phyloP scores from a whole-genome alignment of 2,113 vertebrate genomes.

The Platysternon megacephalum region DNA sequence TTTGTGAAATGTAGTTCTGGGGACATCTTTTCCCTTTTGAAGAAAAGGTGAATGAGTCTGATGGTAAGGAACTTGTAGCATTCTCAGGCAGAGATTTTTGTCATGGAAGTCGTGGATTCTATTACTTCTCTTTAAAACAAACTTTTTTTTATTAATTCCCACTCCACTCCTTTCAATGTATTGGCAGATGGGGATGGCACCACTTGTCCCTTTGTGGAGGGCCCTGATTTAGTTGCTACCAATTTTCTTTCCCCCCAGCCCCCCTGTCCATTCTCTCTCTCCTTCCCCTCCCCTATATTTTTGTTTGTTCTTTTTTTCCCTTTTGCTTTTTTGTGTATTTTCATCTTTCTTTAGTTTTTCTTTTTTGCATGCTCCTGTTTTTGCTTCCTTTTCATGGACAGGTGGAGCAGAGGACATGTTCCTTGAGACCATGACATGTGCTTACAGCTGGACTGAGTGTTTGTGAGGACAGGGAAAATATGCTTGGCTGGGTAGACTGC shows the following conservation, averaged over 20 bases:
- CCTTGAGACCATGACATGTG: background rate
- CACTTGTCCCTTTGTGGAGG: background rate
- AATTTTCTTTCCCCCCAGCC: background rate
- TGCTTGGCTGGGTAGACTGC: background rate
- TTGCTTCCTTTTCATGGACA: background rate
- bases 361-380: background rate
- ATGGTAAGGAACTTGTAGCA: background rate
- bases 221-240: background rate
- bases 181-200: background rate
- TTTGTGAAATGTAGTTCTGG: background rate
- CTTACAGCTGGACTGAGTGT: background rate
- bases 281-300: background rate
- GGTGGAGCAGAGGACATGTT: background rate
- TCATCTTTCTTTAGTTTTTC: background rate
- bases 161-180: background rate
- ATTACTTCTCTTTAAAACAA: background rate
- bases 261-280: background rate
- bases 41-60: background rate
- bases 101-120: background rate
- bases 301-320: background rate
- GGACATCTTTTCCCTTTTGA: background rate
- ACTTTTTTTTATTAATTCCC: background rate
- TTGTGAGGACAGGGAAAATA: background rate
- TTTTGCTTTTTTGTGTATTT: background rate
- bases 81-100: accelerated